A percentile compares a stretch with the other conserved stretches of the same genome.
Conservation (phyloP, 2,113 vertebrate genomes). For the Okapia johnstoni region DNA sequence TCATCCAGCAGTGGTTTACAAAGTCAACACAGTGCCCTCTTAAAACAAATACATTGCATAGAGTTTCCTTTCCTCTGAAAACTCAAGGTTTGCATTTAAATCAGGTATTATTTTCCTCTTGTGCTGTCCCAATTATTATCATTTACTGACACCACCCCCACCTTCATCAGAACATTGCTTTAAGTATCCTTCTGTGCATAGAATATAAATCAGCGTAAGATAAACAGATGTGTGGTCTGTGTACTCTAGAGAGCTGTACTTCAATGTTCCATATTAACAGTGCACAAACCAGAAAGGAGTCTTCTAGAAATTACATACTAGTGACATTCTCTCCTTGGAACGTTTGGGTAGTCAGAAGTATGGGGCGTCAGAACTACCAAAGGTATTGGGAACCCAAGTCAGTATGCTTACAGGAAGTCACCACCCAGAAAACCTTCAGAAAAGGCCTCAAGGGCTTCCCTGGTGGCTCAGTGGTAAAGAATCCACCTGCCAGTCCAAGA, state of each 20-base stretch:
- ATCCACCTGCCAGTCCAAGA: neutral
- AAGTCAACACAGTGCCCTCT: neutral
- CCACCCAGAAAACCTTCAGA: neutral
- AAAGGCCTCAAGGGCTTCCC: neutral
- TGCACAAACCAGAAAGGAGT: neutral
- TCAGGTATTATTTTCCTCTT: constrained; percentile 16
- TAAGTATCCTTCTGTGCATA: constrained; percentile 2
- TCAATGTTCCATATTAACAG: neutral
- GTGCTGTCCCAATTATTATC: neutral
- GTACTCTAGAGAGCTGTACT: neutral
- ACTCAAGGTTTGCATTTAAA: constrained; percentile 8
- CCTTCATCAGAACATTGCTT: constrained; percentile 27
- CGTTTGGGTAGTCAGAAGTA: neutral
- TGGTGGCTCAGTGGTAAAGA: neutral
- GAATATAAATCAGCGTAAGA: constrained; percentile 22
- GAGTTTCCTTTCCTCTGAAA: neutral
- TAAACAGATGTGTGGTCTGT: constrained; percentile 15
- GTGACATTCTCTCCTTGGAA: neutral
- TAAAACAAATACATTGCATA: neutral
- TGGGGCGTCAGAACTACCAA: neutral
- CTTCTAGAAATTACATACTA: neutral
- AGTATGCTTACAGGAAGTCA: neutral
- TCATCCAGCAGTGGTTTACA: neutral
- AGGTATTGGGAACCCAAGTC: neutral
- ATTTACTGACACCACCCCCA: neutral